These are phyloP conservation scores for Zophobas morio DNA, from an alignment of 1,140 invertebrate genomes.

Conservation along the genomic window DNA sequence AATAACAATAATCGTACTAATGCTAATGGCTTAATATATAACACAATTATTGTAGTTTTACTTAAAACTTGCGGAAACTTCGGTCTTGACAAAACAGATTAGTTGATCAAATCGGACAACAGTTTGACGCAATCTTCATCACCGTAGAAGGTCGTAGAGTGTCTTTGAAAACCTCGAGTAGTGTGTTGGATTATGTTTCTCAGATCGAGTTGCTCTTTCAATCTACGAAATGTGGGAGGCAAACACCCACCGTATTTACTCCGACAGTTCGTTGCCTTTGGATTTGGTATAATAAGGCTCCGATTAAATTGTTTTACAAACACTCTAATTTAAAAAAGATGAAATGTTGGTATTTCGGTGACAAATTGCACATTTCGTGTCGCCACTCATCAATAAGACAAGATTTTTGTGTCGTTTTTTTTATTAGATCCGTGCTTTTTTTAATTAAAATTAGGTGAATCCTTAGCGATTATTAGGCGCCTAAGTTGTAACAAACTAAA, in stretches of 20 bases:
- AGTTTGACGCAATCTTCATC: conserved; percentile 38
- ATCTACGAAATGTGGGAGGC: conserved; percentile 38
- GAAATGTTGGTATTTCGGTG: too few species aligned
- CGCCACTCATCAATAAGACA: too few species aligned
- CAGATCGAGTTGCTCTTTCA: conserved; percentile 39
- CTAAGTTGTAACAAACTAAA: too few species aligned
- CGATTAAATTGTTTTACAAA: too few species aligned
- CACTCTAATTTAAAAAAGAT: not conserved
- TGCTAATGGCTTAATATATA: not conserved
- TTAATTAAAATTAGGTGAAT: too few species aligned
- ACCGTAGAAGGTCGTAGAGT: conserved; percentile 29
- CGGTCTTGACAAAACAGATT: conserved; percentile 14
- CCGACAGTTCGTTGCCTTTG: conserved; percentile 31
- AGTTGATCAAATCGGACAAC: conserved; percentile 42
- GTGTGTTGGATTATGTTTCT: conserved; percentile 42
- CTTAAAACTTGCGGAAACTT: conserved; percentile 27
- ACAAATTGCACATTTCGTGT: too few species aligned
- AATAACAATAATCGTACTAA: conserved; percentile 4
- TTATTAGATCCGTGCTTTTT: too few species aligned
- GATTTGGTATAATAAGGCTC: conserved; percentile 19
- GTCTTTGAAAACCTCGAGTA: conserved; percentile 39
- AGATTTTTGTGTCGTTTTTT: too few species aligned
- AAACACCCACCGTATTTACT: conserved; percentile 38
- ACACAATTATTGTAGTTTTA: conserved; percentile 25
- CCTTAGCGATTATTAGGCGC: too few species aligned